Evolutionary conservation across 2,797 vertebrate species (phyloP), one percentile per base, ranked within the genome.

Genomic region (Stomatorhinus walkeri): DNA sequence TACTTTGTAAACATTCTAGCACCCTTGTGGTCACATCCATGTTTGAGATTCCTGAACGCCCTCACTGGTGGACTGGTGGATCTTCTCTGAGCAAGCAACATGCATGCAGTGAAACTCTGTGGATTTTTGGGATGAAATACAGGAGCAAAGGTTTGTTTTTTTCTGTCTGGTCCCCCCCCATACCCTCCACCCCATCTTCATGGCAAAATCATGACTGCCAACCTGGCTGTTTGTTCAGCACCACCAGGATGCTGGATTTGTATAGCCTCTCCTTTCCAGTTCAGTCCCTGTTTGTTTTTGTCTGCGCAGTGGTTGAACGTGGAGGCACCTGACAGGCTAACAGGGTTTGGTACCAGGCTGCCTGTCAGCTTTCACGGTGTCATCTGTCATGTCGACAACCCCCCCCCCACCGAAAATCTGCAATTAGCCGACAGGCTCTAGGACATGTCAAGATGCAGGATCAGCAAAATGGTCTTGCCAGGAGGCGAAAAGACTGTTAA

Each of bases 301-400:
- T 61, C 85, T 89, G 72, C 12, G 14, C 9, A 4, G 10, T 19
- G 40, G 22, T 49, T 89, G 68, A 46, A 79, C 19, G 12, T 5
- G 59, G 49, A 36, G 40, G 64, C 14, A 19, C 36, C 91, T 92
- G 92, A 93, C 92, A 92, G 92, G 88, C 90, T 91, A 93, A 93
- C 91, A 91, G 91, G 28, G 90, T 94, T 94, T 91, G 92, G 88
- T 92, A 92, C 93, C 91, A 89, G 89, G 91, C 91, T 90, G 92
- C 91, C 92, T 93, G 93, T 92, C 92, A 92, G 64, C 90, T 91
- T 61, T 16, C 91, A 89, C 91, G 90, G 92, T 91, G 90, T 88
- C 6, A 91, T 91, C 88, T 88, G 83, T 89, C 56, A 46, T n/a
- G 36, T 4, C 12, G 8, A 32, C 12, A 4, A 6, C 5, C 22